Evolutionary conservation across 1,140 invertebrate genomes (phyloP).

Genomic region (Neoseiulus cucumeris): DNA sequence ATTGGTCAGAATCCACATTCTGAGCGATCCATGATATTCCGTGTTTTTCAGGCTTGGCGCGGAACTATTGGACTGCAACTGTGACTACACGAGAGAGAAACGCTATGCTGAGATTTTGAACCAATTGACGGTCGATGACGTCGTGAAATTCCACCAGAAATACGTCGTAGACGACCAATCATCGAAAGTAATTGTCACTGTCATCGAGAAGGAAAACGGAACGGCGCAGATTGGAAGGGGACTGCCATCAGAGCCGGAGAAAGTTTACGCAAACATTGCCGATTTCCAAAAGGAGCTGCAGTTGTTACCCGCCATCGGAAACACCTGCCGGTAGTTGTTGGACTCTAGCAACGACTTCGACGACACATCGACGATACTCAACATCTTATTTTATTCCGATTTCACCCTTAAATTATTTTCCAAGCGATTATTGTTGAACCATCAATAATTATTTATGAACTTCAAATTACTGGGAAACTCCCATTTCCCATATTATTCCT

Average conservation of each 20-base stretch:
- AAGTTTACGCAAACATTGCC: not conserved
- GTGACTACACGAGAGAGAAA: not conserved
- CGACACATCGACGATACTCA: no score
- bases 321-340: not conserved
- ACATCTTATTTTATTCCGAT: no score
- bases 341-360: not conserved
- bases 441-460: no score
- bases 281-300: not conserved
- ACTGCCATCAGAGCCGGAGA: not conserved
- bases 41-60: not conserved
- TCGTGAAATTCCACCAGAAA: not conserved
- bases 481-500: no score
- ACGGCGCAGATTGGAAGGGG: not conserved
- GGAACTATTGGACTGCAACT: not conserved
- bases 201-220: not conserved
- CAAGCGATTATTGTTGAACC: no score
- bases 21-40: no score
- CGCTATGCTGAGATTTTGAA: not conserved
- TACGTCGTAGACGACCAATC: not conserved
- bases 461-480: no score
- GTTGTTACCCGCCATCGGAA: not conserved
- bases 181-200: slow-evolving; percentile 4
- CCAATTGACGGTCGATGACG: slow-evolving; percentile 1
- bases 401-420: no score
- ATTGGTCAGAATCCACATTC: no score